Base-by-base conservation (phyloP, 2,797 vertebrate genomes). In the Enteromius radiatus region DNA sequence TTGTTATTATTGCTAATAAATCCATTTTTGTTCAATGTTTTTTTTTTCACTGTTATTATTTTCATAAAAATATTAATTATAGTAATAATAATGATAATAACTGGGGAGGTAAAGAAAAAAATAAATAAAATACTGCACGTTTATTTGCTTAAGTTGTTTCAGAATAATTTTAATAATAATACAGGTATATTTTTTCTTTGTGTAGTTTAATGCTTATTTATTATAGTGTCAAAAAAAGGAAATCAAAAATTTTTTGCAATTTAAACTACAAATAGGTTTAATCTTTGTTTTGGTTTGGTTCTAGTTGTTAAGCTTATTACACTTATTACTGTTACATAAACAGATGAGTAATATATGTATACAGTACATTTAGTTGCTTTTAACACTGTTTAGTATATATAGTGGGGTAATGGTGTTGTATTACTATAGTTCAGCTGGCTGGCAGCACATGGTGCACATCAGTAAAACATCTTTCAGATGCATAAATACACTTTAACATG, bases 211-310 rank as follows among this genome's bases (percentile, higher is more conserved):
- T 45, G 17, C 3, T 17, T 49, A 28, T 70, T 43, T 43, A 45
- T 28, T 70, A 23, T 17, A 47, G 43, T 31, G 43, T 47, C 4
- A 28, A 7, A 49, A 49, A 49, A 59, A 7, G 56, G 11, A 61
- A 28, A 3, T 19, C 28, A 6, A 31, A 33, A 1, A 19, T 64
- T 31, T 17, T 31, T 31, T 64, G 28, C 4, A 6, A 38, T 43
- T n/a, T 69, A 12, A 26, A 45, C 43, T 23, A 26, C 45, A 49
- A 21, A 31, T 71, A 3, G 2, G 10, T 56, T 59, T 26, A 8
- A 59, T 38, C 31, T 59, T 54, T 75, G 52, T 59, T 76, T 76
- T 76, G 73, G 3, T 3, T 26, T 76, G 33, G 17, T 43, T 45
- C 2, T 28, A 47, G 5, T 26, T 19, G 15, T 49, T 47, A 71